Evolutionary conservation across 2,113 vertebrate genomes (phyloP).

Genomic region (Engystomops pustulosus): DNA sequence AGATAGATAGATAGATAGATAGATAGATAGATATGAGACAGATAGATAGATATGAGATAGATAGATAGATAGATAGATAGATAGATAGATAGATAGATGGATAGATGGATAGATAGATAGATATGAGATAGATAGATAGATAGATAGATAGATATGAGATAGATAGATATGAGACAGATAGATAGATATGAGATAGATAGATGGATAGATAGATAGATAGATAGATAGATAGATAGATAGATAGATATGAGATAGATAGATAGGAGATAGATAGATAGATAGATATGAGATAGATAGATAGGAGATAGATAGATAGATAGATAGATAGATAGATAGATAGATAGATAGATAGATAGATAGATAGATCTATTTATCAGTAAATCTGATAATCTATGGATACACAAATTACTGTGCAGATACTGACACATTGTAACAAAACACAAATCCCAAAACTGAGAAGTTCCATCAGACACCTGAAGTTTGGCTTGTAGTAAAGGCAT

Average conservation of each 20-base stretch:
- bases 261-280: too few species aligned
- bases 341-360: too few species aligned
- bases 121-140: too few species aligned
- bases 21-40: not conserved
- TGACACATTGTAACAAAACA: not conserved
- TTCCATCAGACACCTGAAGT: constrained; percentile 41
- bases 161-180: too few species aligned
- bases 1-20: not conserved
- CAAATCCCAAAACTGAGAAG: not conserved
- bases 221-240: constrained; percentile 11
- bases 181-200: not conserved
- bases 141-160: too few species aligned
- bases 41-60: too few species aligned
- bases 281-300: too few species aligned
- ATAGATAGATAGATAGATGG: too few species aligned
- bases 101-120: too few species aligned
- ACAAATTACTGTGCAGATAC: not conserved
- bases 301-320: too few species aligned
- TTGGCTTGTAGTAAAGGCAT: constrained; percentile 13
- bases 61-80: too few species aligned
- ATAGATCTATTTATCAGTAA: not conserved
- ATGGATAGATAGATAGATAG: not conserved
- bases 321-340: too few species aligned
- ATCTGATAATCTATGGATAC: not conserved
- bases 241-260: not conserved